phyloP scores from a whole-genome alignment of 2,888 invertebrate species.

The Athalia cordata region DNA sequence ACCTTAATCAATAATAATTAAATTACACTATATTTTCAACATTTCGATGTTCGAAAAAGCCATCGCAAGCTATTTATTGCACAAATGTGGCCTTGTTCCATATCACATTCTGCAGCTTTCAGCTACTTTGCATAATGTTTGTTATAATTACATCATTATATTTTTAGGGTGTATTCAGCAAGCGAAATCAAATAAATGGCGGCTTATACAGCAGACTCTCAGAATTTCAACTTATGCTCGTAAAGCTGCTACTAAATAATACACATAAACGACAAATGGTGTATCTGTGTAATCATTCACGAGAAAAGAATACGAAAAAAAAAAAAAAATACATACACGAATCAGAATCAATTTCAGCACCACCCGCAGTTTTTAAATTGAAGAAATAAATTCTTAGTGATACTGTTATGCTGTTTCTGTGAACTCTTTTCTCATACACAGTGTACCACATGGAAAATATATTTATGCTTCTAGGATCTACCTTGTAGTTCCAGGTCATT shows the following conservation, averaged over 20 bases:
- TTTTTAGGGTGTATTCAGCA: slow-evolving; percentile 35
- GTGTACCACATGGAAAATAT: slow-evolving; percentile 19
- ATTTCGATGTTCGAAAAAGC: slow-evolving; percentile 69
- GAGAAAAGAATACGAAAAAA: background rate
- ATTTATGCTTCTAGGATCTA: slow-evolving; percentile 29
- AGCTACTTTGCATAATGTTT: slow-evolving; percentile 44
- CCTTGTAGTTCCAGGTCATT: slow-evolving; percentile 1
- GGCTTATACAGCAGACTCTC: slow-evolving; percentile 23
- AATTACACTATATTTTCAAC: slow-evolving; percentile 50
- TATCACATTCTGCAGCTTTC: slow-evolving; percentile 45
- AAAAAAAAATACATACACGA: background rate
- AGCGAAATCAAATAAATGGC: slow-evolving; percentile 38
- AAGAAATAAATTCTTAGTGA: background rate
- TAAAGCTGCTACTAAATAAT: slow-evolving; percentile 37
- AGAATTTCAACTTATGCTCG: slow-evolving; percentile 42
- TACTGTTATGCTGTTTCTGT: background rate
- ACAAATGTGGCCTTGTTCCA: slow-evolving; percentile 45
- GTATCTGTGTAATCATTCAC: background rate
- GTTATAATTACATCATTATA: slow-evolving; percentile 40
- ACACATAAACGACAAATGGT: slow-evolving; percentile 12
- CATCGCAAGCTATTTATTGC: slow-evolving; percentile 59
- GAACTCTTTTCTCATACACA: slow-evolving; percentile 27
- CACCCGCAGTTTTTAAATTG: background rate
- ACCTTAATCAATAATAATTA: slow-evolving; percentile 47
- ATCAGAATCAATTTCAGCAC: slow-evolving; percentile 18